Conservation (phyloP, 2,113 vertebrate species). For the Salminus brasiliensis region DNA sequence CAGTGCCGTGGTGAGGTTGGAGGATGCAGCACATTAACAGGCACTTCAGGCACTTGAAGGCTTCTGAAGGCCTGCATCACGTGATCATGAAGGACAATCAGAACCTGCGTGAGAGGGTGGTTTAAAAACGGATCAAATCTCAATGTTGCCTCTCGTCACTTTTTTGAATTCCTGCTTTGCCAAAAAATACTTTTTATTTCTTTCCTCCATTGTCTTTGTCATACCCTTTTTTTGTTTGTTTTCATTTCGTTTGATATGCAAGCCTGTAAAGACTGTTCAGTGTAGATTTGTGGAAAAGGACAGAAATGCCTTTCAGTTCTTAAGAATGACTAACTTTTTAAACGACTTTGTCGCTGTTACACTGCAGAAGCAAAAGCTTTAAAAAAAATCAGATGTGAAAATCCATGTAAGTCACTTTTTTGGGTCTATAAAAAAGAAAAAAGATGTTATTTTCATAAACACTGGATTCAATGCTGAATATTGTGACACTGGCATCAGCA, state of each 20-base stretch:
- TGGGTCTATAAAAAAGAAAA: slow-evolving; percentile 74
- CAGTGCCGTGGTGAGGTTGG: slow-evolving; percentile 62
- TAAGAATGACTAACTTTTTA: slow-evolving; percentile 70
- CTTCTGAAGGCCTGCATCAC: slow-evolving; percentile 73
- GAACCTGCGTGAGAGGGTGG: slow-evolving; percentile 73
- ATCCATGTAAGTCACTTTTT: slow-evolving; percentile 70
- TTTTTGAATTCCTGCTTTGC: slow-evolving; percentile 80
- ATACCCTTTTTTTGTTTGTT: slow-evolving; percentile 65
- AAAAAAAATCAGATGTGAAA: slow-evolving; percentile 79
- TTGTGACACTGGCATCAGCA: slow-evolving; percentile 47
- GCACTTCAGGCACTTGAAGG: slow-evolving; percentile 75
- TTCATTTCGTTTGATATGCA: slow-evolving; percentile 72
- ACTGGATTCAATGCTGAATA: slow-evolving; percentile 78
- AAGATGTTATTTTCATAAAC: slow-evolving; percentile 78
- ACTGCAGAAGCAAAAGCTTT: slow-evolving; percentile 82
- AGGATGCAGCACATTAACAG: slow-evolving; percentile 46
- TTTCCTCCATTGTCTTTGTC: slow-evolving; percentile 64
- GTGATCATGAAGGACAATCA: slow-evolving; percentile 84
- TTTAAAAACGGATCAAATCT: slow-evolving; percentile 75
- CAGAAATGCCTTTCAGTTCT: slow-evolving; percentile 69
- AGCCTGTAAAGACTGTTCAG: slow-evolving; percentile 71
- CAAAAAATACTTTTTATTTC: slow-evolving; percentile 71
- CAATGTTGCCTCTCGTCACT: slow-evolving; percentile 77
- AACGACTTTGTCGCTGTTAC: slow-evolving; percentile 76
- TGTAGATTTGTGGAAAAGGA: slow-evolving; percentile 73